Evolutionary conservation across 1,140 invertebrate species (phyloP), one percentile per base, ranked within the genome.

Genomic region (Drosophila bocqueti): DNA sequence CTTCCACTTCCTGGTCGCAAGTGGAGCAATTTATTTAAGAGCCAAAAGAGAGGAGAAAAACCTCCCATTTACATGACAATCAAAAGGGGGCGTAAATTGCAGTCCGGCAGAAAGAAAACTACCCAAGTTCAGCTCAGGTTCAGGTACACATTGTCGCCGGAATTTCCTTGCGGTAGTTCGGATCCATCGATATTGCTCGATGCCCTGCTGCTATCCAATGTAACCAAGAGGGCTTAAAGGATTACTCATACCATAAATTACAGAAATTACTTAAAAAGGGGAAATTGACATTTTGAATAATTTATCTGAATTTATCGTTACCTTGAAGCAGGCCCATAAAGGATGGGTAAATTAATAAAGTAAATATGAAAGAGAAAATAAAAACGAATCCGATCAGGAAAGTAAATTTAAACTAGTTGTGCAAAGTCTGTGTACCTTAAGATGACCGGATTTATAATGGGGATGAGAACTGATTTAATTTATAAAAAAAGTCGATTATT

Each of bases 21-120:
- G 65, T 87, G 47, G 66, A 80, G 83, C 80, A 87, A 83, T 85
- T 85, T 85, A 49, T 76, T 78, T 80, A 83, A 86, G 72, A 87
- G 76, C 66, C 59, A 49, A 29, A 49, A 29, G 38, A 52, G 47
- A 42, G 10, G 9, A 57, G n/a, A 21, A 78, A 75, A 63, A 31
- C 9, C 79, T 74, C 61, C 24, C 80, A 86, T 89, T 76, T 80
- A 83, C 80, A 86, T 76, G 80, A 89, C 83, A 87, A 83, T 87
- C 69, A 83, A 72, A 74, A 45, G 64, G 76, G 80, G 54, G 57
- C 64, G 65, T 50, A 58, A 40, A 61, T 58, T 54, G 52, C n/a
- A 45, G 42, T 49, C 60, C 61, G 61, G 61, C 52, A 29, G 21
- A 54, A 66, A 24, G 57, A 55, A 60, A 55, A 57, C 29, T 9